Conservation (phyloP, 1,140 invertebrate species). For the Linepithema humile region DNA sequence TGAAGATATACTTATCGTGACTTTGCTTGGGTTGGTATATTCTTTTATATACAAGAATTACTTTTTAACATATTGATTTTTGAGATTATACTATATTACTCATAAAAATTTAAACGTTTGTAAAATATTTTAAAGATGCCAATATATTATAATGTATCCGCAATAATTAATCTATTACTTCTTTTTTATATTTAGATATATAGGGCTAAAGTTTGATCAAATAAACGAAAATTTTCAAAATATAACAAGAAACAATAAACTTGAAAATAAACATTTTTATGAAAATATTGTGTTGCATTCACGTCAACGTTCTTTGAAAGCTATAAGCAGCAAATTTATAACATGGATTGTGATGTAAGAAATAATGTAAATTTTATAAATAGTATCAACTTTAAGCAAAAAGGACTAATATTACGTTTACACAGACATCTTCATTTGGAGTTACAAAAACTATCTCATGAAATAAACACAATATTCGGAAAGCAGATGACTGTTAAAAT, state of each 20-base stretch:
- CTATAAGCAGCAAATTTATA: not conserved
- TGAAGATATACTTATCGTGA: not conserved
- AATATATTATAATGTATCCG: too few species aligned
- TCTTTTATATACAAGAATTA: not conserved
- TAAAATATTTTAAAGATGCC: not conserved
- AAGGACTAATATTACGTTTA: not conserved
- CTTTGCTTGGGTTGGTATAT: not conserved
- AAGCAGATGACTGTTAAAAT: constrained; percentile 23
- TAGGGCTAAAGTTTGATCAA: constrained; percentile 14
- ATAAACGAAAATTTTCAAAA: not conserved
- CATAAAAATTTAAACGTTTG: not conserved
- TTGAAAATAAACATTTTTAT: not conserved
- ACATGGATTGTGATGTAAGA: constrained; percentile 17
- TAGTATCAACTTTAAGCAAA: not conserved
- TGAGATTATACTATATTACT: not conserved
- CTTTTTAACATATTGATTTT: too few species aligned
- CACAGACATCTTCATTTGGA: too few species aligned
- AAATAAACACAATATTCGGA: constrained; percentile 10
- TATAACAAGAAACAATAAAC: not conserved
- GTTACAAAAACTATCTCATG: not conserved
- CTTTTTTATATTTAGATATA: not conserved
- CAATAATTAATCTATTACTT: too few species aligned
- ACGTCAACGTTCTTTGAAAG: not conserved
- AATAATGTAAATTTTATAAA: not conserved
- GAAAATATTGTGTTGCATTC: not conserved